These are phyloP conservation scores for Pandemis heparana DNA, from an alignment of 2,888 invertebrate species.

Conservation along the genomic window DNA sequence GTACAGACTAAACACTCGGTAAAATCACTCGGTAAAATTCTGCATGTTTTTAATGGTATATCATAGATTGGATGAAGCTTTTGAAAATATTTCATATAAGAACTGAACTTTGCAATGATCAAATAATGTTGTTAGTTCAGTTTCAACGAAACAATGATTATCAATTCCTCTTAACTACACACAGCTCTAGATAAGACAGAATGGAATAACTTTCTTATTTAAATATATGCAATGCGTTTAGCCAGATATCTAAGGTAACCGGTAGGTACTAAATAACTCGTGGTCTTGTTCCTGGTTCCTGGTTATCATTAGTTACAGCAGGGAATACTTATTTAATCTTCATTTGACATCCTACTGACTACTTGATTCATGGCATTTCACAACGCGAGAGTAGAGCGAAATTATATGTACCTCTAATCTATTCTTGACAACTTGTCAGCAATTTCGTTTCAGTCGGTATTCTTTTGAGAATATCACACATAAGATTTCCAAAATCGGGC, in stretches of 20 bases:
- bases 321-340: background rate
- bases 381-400: too few relatives aligned
- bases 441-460: too few relatives aligned
- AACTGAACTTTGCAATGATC: background rate
- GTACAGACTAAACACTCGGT: constrained; percentile 2
- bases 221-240: background rate
- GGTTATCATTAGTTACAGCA: too few relatives aligned
- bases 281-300: background rate
- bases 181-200: background rate
- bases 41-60: background rate
- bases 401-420: too few relatives aligned
- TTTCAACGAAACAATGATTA: too few relatives aligned
- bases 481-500: too few relatives aligned
- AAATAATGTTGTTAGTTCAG: background rate
- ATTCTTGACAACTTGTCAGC: too few relatives aligned
- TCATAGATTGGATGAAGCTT: background rate
- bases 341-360: too few relatives aligned
- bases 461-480: too few relatives aligned
- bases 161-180: background rate
- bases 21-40: background rate
- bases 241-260: too few relatives aligned
- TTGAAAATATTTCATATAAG: background rate
- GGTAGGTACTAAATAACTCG: background rate
- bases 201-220: background rate
- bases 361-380: too few relatives aligned